Base-by-base conservation (phyloP, 2,888 invertebrate genomes). In the Lasioglossum leucozonium region DNA sequence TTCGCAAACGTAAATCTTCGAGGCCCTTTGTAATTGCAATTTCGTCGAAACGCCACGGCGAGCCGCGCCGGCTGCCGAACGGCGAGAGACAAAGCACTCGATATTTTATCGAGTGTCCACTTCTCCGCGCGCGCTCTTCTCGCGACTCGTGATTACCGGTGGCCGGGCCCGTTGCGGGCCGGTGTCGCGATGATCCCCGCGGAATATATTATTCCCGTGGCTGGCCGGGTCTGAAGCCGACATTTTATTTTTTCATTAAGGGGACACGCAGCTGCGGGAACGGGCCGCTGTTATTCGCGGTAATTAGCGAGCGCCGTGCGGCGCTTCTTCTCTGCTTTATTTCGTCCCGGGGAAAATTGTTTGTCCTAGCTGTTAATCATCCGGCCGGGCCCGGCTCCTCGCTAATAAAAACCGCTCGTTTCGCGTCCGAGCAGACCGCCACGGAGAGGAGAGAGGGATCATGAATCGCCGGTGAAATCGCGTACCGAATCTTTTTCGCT, bases 371-470 rank as follows among this genome's bases (percentile, higher is more conserved):
- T 78, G 82, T 82, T 75, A 73, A 72, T 85, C 69, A 37, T 51
- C 40, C 69, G 62, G n/a, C 40, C 69, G 62, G n/a, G 34, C 34
- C 30, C 18, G 26, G 37, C 37, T 30, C 67, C 37, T 30, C 67
- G 40, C 69, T 65, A 84, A 82, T 69, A 87, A 86, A 88, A 88
- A 82, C 80, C 11, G 79, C 71, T 86, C 86, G 84, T 83, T 89
- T 83, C 74, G 80, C 72, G 65, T n/a, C n/a, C 62, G 44, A n/a
- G n/a, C n/a, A n/a, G n/a, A n/a, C n/a, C n/a, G n/a, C n/a, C n/a
- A n/a, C n/a, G 55, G 51, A 51, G 30, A 11, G n/a, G 10, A 10
- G 22, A 51, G 22, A n/a, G 10, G 13, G 22, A 51, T 55, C 5
- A 16, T 0, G 26, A 11, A 42, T 51, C 67, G 18, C 44, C 72